Percentiles rank a stretch among this genome's conserved stretches.
Evolutionary conservation across 2,113 vertebrate genomes (phyloP).

Genomic region (Thymallus thymallus): DNA sequence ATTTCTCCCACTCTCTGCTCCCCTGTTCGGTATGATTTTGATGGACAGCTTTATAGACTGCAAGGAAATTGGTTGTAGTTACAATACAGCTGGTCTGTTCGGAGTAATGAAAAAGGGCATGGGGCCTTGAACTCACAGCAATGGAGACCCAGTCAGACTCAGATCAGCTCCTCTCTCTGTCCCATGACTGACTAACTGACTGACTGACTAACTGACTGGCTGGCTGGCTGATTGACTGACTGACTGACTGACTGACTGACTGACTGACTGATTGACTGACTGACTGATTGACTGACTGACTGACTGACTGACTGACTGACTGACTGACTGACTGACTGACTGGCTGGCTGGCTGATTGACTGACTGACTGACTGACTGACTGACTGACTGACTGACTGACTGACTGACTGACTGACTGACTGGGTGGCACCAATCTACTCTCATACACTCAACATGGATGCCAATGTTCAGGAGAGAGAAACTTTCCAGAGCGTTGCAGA

Average conservation of each 20-base stretch:
- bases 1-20: constrained; percentile 53
- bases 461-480: constrained; percentile 8
- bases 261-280: background rate
- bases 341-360: too few relatives aligned
- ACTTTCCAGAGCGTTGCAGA: background rate
- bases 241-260: too few relatives aligned
- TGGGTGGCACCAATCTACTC: constrained; percentile 70
- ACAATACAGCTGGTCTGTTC: constrained; percentile 77
- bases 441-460: constrained; percentile 12
- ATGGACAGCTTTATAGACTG: constrained; percentile 83
- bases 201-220: too few relatives aligned
- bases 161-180: constrained; percentile 41
- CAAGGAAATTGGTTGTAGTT: constrained; percentile 83
- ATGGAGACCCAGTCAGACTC: constrained; percentile 47
- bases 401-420: too few relatives aligned
- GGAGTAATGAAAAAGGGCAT: constrained; percentile 77
- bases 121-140: constrained; percentile 64
- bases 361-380: too few relatives aligned
- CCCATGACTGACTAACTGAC: constrained; percentile 66
- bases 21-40: constrained; percentile 70
- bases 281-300: too few relatives aligned
- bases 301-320: too few relatives aligned
- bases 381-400: constrained; percentile 20
- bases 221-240: too few relatives aligned
- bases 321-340: too few relatives aligned